Evolutionary conservation across 2,113 vertebrate species (phyloP), one percentile per base, ranked within the genome.

Genomic region (Onychostoma macrolepis): DNA sequence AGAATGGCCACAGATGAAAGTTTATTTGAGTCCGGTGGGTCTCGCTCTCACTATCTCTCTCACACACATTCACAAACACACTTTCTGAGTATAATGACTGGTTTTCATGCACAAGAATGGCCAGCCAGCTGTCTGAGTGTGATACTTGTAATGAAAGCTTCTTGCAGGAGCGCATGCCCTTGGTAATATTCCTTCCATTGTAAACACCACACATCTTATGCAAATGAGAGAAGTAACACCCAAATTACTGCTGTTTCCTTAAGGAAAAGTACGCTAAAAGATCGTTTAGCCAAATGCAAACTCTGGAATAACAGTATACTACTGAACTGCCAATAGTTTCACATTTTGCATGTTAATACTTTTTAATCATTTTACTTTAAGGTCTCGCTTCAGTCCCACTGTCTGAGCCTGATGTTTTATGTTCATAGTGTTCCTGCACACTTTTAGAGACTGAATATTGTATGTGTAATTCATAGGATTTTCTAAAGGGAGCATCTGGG

Each of bases 121-220:
- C 12, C 6, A 71, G 81, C 81, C 81, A 4, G 81, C 65, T 83
- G 81, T 36, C 65, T 69, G 65, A 53, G 65, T 71, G 65, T 36
- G 81, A 83, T 83, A 83, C 65, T 71, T 84, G 48, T 84, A 74
- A 56, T 84, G 69, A 84, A 84, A 75, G 69, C 69, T 84, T 38
- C 33, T 41, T 41, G 83, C 83, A 74, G 45, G 28, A 38, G 48
- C 69, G 17, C 48, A 74, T 72, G 65, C 24, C 48, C 67, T 75
- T 84, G 48, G 69, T 84, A 41, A 75, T 84, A 84, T 84, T 41
- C 45, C 67, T 26, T 74, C 24, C 33, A 84, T 56, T 84, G 69
- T 74, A 58, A 58, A 74, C 50, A 58, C 17, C 69, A 56, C 48
- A 84, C 24, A 74, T n/a, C 13, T 21, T 38, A 74, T 84, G 83